Conservation (phyloP, 2,888 invertebrate species). For the Meiosimyza decipiens region DNA sequence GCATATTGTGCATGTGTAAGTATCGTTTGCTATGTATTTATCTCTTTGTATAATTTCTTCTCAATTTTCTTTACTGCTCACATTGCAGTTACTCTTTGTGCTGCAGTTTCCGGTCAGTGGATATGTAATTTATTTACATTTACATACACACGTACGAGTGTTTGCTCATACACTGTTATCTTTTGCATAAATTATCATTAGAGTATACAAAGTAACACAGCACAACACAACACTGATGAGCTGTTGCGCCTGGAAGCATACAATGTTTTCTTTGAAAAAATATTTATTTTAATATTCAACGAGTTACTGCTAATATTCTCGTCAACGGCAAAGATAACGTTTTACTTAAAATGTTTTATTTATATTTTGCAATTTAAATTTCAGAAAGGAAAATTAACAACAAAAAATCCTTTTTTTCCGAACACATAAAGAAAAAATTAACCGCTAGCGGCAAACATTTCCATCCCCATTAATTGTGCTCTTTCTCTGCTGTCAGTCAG, state of each 20-base stretch:
- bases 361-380: background rate
- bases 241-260: constrained; percentile 37
- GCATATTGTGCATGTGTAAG: too few species aligned
- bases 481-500: background rate
- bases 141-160: background rate
- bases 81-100: constrained; percentile 25
- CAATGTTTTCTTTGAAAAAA: constrained; percentile 25
- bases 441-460: too few species aligned
- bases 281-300: constrained; percentile 17
- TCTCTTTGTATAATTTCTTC: too few species aligned
- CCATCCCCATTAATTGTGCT: constrained; percentile 9
- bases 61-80: constrained; percentile 14
- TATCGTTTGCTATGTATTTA: too few species aligned
- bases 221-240: background rate
- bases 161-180: constrained; percentile 3
- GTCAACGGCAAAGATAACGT: too few species aligned
- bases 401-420: too few species aligned
- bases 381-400: too few species aligned
- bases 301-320: background rate
- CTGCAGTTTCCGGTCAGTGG: constrained; percentile 60
- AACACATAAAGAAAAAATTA: too few species aligned
- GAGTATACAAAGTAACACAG: background rate
- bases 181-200: constrained; percentile 32
- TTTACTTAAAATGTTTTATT: too few species aligned
- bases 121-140: constrained; percentile 12